Evolutionary conservation across 2,888 invertebrate genomes (phyloP).

Genomic region (Hyposoter dolosus): DNA sequence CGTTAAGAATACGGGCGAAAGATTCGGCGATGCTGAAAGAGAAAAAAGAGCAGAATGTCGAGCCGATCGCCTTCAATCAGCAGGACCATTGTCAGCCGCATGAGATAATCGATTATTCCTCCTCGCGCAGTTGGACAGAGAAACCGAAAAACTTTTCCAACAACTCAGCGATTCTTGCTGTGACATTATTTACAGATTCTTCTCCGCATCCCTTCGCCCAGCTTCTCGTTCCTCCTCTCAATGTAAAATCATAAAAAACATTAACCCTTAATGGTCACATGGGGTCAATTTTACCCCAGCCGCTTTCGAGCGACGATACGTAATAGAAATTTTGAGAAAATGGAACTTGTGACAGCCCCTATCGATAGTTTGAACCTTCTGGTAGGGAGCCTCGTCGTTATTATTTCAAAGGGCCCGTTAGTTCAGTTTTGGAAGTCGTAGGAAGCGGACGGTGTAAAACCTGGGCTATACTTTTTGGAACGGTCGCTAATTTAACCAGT

Average conservation of each 20-base stretch:
- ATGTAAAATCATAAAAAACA: not conserved
- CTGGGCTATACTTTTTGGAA: too few species aligned
- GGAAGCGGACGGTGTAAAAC: too few species aligned
- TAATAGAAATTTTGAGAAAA: too few species aligned
- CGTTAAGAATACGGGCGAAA: constrained; percentile 52
- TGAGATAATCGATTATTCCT: constrained; percentile 71
- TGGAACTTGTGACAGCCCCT: too few species aligned
- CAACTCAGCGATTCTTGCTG: constrained; percentile 21
- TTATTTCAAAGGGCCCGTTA: too few species aligned
- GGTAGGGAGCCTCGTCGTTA: too few species aligned
- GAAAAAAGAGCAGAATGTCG: constrained; percentile 67
- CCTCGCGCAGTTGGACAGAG: constrained; percentile 16
- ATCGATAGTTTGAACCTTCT: too few species aligned
- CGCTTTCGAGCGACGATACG: too few species aligned
- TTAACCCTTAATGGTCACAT: too few species aligned
- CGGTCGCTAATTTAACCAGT: too few species aligned
- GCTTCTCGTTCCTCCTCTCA: not conserved
- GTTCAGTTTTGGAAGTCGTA: too few species aligned
- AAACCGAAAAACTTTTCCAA: constrained; percentile 49
- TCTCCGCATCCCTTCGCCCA: not conserved
- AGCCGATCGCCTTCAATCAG: constrained; percentile 83
- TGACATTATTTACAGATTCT: constrained; percentile 58
- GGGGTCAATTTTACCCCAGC: too few species aligned
- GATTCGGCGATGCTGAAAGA: constrained; percentile 47
- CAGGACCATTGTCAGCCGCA: constrained; percentile 81